phyloP scores from a whole-genome alignment of 2,113 vertebrate genomes.

The Ovibos moschatus region DNA sequence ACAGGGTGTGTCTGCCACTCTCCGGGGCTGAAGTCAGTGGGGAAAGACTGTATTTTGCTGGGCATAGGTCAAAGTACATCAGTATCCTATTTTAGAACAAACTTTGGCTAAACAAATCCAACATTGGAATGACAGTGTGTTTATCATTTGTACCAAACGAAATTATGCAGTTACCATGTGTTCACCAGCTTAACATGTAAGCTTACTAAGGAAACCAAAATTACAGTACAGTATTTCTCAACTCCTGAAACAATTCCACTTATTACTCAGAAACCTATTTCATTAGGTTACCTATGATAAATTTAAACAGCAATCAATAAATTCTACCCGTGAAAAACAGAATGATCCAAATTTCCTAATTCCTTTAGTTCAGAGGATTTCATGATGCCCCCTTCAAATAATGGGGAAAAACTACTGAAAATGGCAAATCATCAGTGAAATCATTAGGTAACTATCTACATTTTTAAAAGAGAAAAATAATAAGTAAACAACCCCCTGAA shows the following conservation, averaged over 20 bases:
- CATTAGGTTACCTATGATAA: neutral
- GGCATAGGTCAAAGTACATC: conserved; percentile 2
- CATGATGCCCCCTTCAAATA: neutral
- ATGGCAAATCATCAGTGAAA: neutral
- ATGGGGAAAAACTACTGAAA: neutral
- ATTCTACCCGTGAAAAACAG: neutral
- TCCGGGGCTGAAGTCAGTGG: too few species aligned
- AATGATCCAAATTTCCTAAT: neutral
- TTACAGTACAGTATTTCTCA: neutral
- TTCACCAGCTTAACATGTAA: neutral
- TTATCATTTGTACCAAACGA: neutral
- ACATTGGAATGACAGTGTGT: neutral
- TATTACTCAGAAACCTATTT: neutral
- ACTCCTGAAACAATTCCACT: neutral
- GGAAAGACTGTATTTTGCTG: neutral
- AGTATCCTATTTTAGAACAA: conserved; percentile 43
- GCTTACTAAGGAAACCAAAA: neutral
- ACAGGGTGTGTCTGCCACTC: neutral
- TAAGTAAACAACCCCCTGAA: neutral
- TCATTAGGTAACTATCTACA: neutral
- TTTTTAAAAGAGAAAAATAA: neutral
- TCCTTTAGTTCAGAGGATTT: neutral
- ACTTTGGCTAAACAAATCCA: neutral
- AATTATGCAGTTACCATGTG: neutral
- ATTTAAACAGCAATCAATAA: neutral